Base-by-base conservation (phyloP, 2,888 invertebrate species). In the Amaurobius ferox region DNA sequence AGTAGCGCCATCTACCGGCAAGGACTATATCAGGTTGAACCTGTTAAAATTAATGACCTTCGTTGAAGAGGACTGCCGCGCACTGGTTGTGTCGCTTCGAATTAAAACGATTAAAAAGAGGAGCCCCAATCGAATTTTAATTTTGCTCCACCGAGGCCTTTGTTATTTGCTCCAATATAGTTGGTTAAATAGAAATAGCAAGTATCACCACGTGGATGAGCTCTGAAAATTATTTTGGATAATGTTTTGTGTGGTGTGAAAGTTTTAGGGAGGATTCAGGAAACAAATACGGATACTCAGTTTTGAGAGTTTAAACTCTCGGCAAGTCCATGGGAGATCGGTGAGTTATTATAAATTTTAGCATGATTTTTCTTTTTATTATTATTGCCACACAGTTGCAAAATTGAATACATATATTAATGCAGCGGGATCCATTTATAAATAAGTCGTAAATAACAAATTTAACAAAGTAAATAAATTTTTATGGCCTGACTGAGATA, bases 1-100 rank as follows among this genome's bases (percentile, higher is more conserved):
- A 28, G 40, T 66, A 66, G 48, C 77, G 77, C 83, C 83, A 71
- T 64, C 77, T 77, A 66, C 55, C 71, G 83, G 55, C 28, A 77
- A 71, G 28, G 64, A 44, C 83, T 85, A 85, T 85, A 85, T 85
- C 78, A 85, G 55, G 83, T 77, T 77, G 71, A 72, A 85, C 81
- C 83, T 85, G 83, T 77, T 85, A 61, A 77, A 85, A 85, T 85
- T 77, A 77, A 72, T 85, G 83, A 85, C 77, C 81, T 83, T 83
- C 76, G 70, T 76, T 70, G 44, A 44, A 71, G 81, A 74, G 61
- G 40, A 68, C 32, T 39, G 30, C 68, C 30, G 71, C 40, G 71
- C 28, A 48, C 32, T 39, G 71, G 23, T 74, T 7, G 48, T 55
- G 83, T 62, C 68, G 80, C 62, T 68, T 55, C 74, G 81, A 81